phyloP scores from a whole-genome alignment of 1,140 invertebrate species.

The Eupristina koningsbergeri region DNA sequence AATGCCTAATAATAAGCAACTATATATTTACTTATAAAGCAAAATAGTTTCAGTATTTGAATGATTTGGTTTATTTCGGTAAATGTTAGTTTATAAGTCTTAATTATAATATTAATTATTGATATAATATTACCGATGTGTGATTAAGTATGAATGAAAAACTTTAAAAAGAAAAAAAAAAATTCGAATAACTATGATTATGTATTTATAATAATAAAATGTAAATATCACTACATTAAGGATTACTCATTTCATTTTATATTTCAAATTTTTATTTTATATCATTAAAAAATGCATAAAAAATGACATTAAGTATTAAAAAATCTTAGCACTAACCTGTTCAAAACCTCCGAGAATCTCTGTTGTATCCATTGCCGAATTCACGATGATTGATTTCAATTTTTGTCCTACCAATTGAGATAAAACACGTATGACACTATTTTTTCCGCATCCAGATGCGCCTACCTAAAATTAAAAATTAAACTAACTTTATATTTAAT shows the following conservation, averaged over 20 bases:
- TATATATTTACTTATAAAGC: constrained; percentile 24
- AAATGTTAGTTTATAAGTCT: constrained; percentile 26
- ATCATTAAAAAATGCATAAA: neutral
- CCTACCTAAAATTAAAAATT: constrained; percentile 78
- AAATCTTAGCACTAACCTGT: constrained; percentile 80
- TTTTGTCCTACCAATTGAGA: constrained; percentile 83
- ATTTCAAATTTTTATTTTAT: neutral
- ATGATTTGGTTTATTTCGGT: constrained; percentile 27
- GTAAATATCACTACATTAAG: constrained; percentile 44
- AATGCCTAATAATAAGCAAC: constrained; percentile 47
- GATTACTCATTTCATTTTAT: neutral
- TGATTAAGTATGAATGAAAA: constrained; percentile 18
- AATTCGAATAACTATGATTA: constrained; percentile 34
- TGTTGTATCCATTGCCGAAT: constrained; percentile 94
- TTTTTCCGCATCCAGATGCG: constrained; percentile 86
- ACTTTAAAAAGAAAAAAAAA: neutral
- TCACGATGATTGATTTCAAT: constrained; percentile 87
- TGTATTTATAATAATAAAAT: constrained; percentile 45
- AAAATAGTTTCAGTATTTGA: constrained; percentile 22
- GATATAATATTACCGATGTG: constrained; percentile 35
- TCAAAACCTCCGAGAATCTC: constrained; percentile 97
- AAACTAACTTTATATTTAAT: neutral
- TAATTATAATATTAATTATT: constrained; percentile 1
- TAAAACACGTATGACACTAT: constrained; percentile 83
- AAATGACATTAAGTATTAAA: neutral